Conservation (phyloP, 37 sponge, comb jelly and placozoan genomes). For the Geodia barretti region DNA sequence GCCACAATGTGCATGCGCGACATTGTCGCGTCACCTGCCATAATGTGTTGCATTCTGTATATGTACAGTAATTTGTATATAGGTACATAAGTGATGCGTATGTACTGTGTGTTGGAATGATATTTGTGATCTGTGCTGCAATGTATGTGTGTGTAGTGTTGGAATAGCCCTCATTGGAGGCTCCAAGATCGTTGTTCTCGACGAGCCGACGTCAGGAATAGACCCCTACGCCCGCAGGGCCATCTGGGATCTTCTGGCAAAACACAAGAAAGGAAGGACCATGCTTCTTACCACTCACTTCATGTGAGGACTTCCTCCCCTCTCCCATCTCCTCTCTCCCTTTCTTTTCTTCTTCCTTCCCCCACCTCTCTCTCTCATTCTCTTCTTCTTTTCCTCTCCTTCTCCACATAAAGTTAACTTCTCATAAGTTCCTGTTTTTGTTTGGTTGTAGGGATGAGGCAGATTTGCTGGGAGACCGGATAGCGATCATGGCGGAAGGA, state of each 20-base stretch:
- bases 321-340: neutral
- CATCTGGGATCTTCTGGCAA: conserved; percentile 93
- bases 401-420: conserved; percentile 59
- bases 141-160: too few species aligned
- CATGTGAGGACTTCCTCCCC: neutral
- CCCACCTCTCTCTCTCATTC: neutral
- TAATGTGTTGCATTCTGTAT: too few species aligned
- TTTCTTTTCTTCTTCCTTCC: neutral
- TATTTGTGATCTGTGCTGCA: too few species aligned
- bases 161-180: conserved; percentile 55
- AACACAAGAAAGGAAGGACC: conserved; percentile 85
- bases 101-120: too few species aligned
- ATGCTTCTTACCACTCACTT: conserved; percentile 76
- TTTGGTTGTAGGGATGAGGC: conserved; percentile 87
- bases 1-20: too few species aligned
- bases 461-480: conserved; percentile 89
- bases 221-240: conserved; percentile 96
- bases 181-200: conserved; percentile 83
- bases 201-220: conserved; percentile 98
- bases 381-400: conserved; percentile 10
- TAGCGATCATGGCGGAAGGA: conserved; percentile 89
- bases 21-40: too few species aligned
- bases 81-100: too few species aligned
- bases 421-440: neutral
- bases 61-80: too few species aligned